Conservation (phyloP, 2,888 invertebrate species). For the Apotomis betuletana region DNA sequence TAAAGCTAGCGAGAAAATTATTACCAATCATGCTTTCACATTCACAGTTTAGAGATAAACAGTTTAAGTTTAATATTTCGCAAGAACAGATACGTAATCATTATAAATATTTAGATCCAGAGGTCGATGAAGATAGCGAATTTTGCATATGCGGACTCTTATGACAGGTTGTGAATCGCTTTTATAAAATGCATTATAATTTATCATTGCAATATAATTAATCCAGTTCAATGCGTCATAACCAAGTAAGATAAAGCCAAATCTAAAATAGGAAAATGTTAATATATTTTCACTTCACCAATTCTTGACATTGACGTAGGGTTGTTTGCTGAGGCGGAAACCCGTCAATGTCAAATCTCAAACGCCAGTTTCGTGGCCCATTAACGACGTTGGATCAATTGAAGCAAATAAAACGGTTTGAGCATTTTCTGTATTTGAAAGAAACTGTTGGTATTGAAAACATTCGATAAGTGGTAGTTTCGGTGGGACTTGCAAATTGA, state of each 20-base stretch:
- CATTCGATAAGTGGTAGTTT: background rate
- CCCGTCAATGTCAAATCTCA: conserved; percentile 34
- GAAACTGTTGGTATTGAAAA: background rate
- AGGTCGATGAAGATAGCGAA: too few relatives aligned
- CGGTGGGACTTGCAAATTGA: background rate
- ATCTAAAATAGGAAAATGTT: background rate
- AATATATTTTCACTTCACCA: conserved; percentile 19
- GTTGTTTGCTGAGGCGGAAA: conserved; percentile 27
- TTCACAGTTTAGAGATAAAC: too few relatives aligned
- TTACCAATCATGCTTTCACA: too few relatives aligned
- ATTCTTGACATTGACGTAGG: conserved; percentile 36
- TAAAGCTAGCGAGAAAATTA: too few relatives aligned
- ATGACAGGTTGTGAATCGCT: too few relatives aligned
- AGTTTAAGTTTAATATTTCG: too few relatives aligned
- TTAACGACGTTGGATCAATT: conserved; percentile 17
- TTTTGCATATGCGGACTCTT: too few relatives aligned
- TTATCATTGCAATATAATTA: too few relatives aligned
- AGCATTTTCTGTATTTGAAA: background rate
- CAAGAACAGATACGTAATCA: too few relatives aligned
- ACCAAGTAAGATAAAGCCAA: background rate
- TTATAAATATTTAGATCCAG: too few relatives aligned
- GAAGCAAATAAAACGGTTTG: background rate
- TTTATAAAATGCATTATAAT: too few relatives aligned
- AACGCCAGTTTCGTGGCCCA: conserved; percentile 28
- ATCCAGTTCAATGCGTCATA: background rate